Evolutionary conservation across 1,140 invertebrate species (phyloP), one percentile per base, ranked within the genome.

Genomic region (Pachyrhynchus sulphureomaculatus): DNA sequence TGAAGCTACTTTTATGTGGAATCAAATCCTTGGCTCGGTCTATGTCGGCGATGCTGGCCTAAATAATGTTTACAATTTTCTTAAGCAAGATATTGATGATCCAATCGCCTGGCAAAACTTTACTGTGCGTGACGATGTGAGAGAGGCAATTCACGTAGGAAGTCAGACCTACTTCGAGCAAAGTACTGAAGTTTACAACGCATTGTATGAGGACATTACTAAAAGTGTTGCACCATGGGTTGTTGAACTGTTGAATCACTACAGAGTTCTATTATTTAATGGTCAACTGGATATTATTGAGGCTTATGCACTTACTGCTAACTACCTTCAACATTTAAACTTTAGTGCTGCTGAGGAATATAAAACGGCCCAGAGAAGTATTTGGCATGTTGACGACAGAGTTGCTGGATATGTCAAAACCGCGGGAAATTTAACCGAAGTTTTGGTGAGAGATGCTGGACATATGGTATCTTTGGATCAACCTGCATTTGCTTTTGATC

Each of bases 171-270:
- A 29, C 78, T 79, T 65, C 80, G 42, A 69, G 41, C 74, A 78
- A 36, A 80, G 78, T 67, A 60, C 72, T 6, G 78, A 70, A 4
- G 89, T 92, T 1, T 86, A 91, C 65, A 66, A 80, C 17, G 78
- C 88, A 72, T 72, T 96, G 2, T 83, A 86, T 41, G 73, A 80
- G 18, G 93, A 96, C 78, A 81, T 96, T 0, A 91, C 93, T 85
- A 82, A 92, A 66, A 90, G 88, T 0, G 84, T 92, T 18, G 88
- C 89, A 24, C 84, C 84, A 1, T 87, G 86, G 82, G 77, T 96
- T 42, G 78, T 82, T 6, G 84, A 88, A 52, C 75, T 96, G 0
- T 84, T 79, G 65, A 84, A 71, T 42, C 68, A 85, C 59, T 91
- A 90, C 71, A 79, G 80, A 74, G 82, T 88, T 3, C 66, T 90